Evolutionary conservation across 2,113 vertebrate genomes (phyloP), one percentile per base, ranked within the genome.

Genomic region (Laticauda laticaudata): DNA sequence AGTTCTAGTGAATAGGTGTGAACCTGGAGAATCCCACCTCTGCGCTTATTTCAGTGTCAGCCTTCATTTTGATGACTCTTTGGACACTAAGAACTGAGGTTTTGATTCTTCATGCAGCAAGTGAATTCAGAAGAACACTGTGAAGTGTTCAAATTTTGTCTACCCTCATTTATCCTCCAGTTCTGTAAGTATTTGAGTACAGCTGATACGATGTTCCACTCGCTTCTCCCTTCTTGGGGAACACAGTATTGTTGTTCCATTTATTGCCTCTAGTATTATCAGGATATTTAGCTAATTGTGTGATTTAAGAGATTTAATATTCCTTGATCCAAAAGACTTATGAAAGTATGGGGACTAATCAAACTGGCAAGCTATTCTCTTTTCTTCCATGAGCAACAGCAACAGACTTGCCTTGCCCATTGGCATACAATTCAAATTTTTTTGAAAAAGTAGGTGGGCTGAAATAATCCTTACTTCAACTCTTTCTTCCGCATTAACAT

Each of bases 401-500:
- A 94, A 90, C 91, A 64, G 29, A 15, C 93, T 90, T 92, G 53
- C 95, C 94, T 96, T 93, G 0, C 90, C 86, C 91, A 21, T 48
- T 94, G 53, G 43, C 91, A 88, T 54, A 81, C 93, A 94, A 94
- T 90, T 94, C 88, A 96, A 92, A 0, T 8, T 69, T 92, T 43
- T 92, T 53, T 43, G 92, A 92, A 94, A 93, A 29, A 95, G 93
- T 95, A 91, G 94, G 87, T 92, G 93, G 87, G 93, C 91, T 92
- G 94, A 89, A 95, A 95, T 90, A 54, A 75, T 94, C 94, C 95
- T 94, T 53, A 26, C 91, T 97, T 95, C 91, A 93, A 95, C 95
- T 94, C 92, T 59, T 29, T 92, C 89, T 95, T 94, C 54, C 89
- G 18, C 93, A 95, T 93, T 92, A 75, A 34, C 57, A 20, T 39